Conservation (phyloP, 1,140 invertebrate genomes). For the Adelges cooleyi region DNA sequence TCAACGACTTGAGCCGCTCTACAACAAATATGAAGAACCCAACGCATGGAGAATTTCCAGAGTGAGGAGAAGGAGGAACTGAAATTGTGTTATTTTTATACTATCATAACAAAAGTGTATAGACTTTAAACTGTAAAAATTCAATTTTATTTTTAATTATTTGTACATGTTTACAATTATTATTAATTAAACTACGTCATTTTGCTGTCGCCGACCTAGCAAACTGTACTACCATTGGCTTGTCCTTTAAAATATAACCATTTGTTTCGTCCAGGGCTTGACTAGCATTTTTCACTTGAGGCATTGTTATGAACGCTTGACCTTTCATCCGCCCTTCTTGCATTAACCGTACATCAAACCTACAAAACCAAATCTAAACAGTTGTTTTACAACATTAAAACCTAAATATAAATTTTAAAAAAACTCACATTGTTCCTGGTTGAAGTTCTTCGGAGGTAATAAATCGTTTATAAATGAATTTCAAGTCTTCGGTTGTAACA, state of each 20-base stretch:
- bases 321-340: constrained; percentile 92
- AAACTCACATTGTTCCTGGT: constrained; percentile 43
- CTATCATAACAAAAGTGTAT: background rate
- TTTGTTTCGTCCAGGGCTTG: constrained; percentile 74
- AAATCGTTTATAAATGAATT: constrained; percentile 66
- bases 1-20: constrained; percentile 92
- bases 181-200: background rate
- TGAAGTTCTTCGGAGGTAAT: constrained; percentile 41
- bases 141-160: background rate
- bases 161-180: too few relatives aligned
- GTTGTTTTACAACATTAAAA: constrained; percentile 9
- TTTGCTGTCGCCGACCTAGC: constrained; percentile 50
- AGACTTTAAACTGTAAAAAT: background rate
- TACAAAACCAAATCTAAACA: constrained; percentile 34
- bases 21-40: constrained; percentile 99
- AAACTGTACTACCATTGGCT: constrained; percentile 84
- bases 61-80: constrained; percentile 79
- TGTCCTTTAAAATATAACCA: constrained; percentile 75
- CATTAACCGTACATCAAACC: constrained; percentile 80
- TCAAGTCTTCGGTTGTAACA: constrained; percentile 60
- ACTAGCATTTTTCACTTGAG: constrained; percentile 55
- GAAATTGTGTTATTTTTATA: background rate
- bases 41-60: constrained; percentile 98
- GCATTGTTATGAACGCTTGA: constrained; percentile 82
- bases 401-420: constrained; percentile 1